Evolutionary conservation across 2,888 invertebrate species (phyloP), one percentile per base, ranked within the genome.

Genomic region (Caenorhabditis sulstoni): DNA sequence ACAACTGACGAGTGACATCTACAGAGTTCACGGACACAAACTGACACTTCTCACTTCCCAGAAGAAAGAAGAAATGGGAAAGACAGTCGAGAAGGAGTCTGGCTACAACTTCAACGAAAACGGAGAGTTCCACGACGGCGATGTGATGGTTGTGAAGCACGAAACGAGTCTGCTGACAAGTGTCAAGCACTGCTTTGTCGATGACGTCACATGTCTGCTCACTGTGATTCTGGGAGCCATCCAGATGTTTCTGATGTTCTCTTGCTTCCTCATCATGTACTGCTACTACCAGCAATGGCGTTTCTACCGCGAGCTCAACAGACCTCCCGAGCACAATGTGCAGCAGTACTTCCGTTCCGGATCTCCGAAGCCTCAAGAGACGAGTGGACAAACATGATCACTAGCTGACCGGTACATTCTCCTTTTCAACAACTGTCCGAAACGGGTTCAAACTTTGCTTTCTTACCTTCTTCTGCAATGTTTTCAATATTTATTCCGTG

Each of bases 171-270:
- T 74, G 0, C 45, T 35, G 47, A 59, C 68, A 14, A 37, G 52
- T 35, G 53, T 78, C 39, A 67, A 68, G n/a, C 74, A 75, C 1
- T 86, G 87, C 39, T 49, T 87, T 7, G 52, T 81, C 4, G 81
- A 86, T 35, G 84, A 86, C 59, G 49, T 84, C 39, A 85, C 83
- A 11, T 87, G 87, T 49, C 55, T 84, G 50, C 86, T 87, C 39
- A 82, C 83, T n/a, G 67, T 87, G 16, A 50, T 82, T 37, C 67
- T 87, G n/a, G 86, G 81, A 16, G 53, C 73, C 2, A 52, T 86
- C 12, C 87, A 87, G 47, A 65, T 85, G 44, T 75, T 85, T 55
- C 59, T 87, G 20, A 61, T 87, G 49, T 39, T 85, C 12, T 67
- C 81, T 23, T 86, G 86, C 53, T 20, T 79, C 5, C 68, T 73